Conservation (phyloP, 2,797 vertebrate species). For the Chromis chromis region DNA sequence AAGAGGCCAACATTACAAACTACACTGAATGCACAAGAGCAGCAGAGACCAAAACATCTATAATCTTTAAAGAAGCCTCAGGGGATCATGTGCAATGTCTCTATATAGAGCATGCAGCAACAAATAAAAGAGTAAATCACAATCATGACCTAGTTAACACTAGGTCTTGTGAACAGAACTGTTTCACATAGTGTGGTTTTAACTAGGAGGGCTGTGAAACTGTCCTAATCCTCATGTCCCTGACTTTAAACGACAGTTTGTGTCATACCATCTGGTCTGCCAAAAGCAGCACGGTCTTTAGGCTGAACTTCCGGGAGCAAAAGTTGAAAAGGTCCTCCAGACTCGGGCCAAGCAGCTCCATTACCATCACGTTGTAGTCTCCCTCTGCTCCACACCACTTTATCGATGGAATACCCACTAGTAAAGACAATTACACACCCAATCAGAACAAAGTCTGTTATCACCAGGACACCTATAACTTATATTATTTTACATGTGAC, state of each 20-base stretch:
- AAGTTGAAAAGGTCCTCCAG: slow-evolving; percentile 98
- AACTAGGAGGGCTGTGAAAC: not conserved
- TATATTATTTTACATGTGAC: not conserved
- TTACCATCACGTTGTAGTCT: slow-evolving; percentile 99
- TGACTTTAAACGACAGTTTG: not conserved
- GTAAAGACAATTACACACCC: slow-evolving; percentile 17
- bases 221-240: not conserved
- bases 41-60: slow-evolving; percentile 25
- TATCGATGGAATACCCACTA: slow-evolving; percentile 97
- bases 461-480: not conserved
- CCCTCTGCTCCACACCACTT: slow-evolving; percentile 98
- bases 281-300: slow-evolving; percentile 95
- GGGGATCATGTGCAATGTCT: slow-evolving; percentile 20
- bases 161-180: not conserved
- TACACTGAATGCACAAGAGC: slow-evolving; percentile 14
- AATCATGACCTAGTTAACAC: slow-evolving; percentile 13
- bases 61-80: slow-evolving; percentile 27
- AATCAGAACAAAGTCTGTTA: slow-evolving; percentile 13
- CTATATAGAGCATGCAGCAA: slow-evolving; percentile 18
- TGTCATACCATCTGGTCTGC: slow-evolving; percentile 95
- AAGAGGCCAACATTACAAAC: slow-evolving; percentile 20
- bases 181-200: not conserved
- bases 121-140: slow-evolving; percentile 25
- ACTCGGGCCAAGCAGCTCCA: slow-evolving; percentile 96
- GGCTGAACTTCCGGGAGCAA: slow-evolving; percentile 97